A percentile compares a stretch with the other conserved stretches of the same genome.
These are phyloP conservation scores for Sitta carolinensis DNA, from an alignment of 2,797 vertebrate genomes.

Conservation along the genomic window DNA sequence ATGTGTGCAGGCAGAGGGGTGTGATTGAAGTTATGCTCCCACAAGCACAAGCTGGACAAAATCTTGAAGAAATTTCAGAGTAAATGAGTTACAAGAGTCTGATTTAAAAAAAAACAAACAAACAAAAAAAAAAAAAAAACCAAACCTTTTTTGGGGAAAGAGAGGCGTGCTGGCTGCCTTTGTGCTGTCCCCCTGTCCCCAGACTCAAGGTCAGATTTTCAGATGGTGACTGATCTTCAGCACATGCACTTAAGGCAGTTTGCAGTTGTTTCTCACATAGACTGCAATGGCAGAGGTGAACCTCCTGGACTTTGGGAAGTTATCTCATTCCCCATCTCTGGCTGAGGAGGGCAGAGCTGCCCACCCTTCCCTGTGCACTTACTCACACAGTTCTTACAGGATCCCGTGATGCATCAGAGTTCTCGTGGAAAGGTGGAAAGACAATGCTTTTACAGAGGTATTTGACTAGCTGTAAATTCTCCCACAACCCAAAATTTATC, in stretches of 20 bases:
- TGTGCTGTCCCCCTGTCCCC: neutral
- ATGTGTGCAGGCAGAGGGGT: neutral
- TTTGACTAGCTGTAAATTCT: neutral
- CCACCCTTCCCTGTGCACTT: neutral
- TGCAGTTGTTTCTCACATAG: neutral
- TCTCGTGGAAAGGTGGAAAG: neutral
- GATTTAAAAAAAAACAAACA: neutral
- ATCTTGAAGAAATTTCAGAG: neutral
- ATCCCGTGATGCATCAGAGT: neutral
- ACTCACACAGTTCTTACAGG: accelerated
- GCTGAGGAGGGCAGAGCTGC: neutral
- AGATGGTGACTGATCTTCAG: neutral
- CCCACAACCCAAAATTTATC: neutral
- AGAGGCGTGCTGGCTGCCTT: neutral
- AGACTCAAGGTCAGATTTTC: neutral
- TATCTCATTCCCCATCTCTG: neutral
- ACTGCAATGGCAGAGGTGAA: neutral
- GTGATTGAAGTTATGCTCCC: neutral
- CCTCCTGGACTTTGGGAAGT: neutral
- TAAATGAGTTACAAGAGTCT: neutral
- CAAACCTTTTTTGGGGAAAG: neutral
- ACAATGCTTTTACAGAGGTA: neutral
- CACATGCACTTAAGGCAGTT: neutral
- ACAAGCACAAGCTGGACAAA: neutral
- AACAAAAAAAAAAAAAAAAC: neutral